These are phyloP conservation scores for Matsumurasca onukii DNA, from an alignment of 1,140 invertebrate species.

Conservation along the genomic window DNA sequence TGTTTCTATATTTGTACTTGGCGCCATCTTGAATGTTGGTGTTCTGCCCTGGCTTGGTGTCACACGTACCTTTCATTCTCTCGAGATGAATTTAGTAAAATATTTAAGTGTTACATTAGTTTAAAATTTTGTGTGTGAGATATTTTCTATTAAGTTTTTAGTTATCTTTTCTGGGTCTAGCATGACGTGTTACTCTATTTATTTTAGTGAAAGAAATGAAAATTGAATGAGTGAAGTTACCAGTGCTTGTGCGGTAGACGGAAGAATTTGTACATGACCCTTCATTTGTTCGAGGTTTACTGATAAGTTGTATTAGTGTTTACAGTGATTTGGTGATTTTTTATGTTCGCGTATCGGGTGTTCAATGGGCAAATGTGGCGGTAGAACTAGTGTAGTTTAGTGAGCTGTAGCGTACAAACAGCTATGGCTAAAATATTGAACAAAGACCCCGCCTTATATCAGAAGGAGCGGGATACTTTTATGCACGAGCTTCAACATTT, in stretches of 20 bases:
- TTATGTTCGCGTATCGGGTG: conserved; percentile 42
- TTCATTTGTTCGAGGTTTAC: conserved; percentile 44
- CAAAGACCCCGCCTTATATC: conserved; percentile 70
- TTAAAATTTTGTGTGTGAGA: conserved; percentile 3
- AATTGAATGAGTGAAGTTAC: conserved; percentile 42
- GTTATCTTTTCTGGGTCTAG: neutral
- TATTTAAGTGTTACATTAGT: neutral
- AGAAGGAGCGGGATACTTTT: conserved; percentile 69
- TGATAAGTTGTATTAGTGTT: conserved; percentile 42
- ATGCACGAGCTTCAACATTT: conserved; percentile 78
- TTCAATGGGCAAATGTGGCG: conserved; percentile 40
- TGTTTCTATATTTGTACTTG: no score
- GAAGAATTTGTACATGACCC: conserved; percentile 44
- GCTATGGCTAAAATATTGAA: conserved; percentile 67
- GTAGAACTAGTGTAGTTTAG: conserved; percentile 38
- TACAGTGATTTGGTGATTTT: conserved; percentile 41
- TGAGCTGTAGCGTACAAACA: conserved; percentile 25
- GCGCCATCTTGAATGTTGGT: conserved; percentile 35
- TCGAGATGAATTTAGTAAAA: neutral
- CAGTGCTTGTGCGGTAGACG: conserved; percentile 43
- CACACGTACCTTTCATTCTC: conserved; percentile 30
- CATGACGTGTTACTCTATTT: conserved; percentile 11
- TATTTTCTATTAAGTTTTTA: neutral
- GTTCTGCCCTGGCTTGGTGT: conserved; percentile 31
- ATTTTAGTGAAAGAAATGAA: conserved; percentile 32